phyloP scores from a whole-genome alignment of 2,797 vertebrate species.

The Squalus acanthias region DNA sequence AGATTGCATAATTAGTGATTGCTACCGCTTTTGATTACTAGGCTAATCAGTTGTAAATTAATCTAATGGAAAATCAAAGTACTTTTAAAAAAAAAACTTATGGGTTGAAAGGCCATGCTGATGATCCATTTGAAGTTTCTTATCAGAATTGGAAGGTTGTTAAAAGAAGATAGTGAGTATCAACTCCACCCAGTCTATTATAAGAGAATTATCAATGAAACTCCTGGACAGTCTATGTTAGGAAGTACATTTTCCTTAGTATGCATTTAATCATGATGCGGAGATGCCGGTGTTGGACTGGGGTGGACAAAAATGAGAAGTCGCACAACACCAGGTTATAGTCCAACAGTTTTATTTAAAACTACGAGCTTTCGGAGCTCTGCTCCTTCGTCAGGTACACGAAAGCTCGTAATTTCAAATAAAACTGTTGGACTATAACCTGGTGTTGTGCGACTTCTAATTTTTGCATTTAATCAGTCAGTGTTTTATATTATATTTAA shows the following conservation, averaged over 20 bases:
- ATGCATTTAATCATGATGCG: not conserved
- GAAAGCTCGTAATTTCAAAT: too few relatives aligned
- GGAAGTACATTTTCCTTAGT: not conserved
- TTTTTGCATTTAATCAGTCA: not conserved
- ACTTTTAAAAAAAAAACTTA: not conserved
- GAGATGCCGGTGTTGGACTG: too few relatives aligned
- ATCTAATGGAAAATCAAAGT: not conserved
- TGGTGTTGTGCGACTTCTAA: too few relatives aligned
- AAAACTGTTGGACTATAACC: too few relatives aligned
- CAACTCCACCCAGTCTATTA: not conserved
- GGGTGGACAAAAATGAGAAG: too few relatives aligned
- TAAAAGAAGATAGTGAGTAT: not conserved
- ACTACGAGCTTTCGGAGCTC: too few relatives aligned
- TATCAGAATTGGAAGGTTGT: not conserved
- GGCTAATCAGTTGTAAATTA: not conserved
- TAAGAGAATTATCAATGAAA: not conserved
- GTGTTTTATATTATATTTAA: not conserved
- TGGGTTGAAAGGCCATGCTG: not conserved
- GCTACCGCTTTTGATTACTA: not conserved
- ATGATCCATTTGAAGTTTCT: not conserved
- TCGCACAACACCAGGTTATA: too few relatives aligned
- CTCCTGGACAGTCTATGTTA: not conserved
- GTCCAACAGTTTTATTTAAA: too few relatives aligned
- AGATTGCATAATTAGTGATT: not conserved
- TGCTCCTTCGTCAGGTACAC: too few relatives aligned